These are phyloP conservation scores for Panulirus ornatus DNA, from an alignment of 1,140 invertebrate species.

Conservation along the genomic window DNA sequence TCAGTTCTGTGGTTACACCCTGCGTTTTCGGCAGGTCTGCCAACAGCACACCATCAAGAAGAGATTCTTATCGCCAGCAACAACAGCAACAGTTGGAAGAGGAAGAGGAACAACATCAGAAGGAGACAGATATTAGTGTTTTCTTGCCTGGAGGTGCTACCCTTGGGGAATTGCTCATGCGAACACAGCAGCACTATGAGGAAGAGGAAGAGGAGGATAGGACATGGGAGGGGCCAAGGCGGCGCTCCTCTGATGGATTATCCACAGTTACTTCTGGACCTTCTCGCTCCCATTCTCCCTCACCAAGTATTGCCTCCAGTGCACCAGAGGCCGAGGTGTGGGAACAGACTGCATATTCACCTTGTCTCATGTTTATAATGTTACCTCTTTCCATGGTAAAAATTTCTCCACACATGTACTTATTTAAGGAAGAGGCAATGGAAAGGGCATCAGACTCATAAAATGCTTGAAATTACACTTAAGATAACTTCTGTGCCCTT, in stretches of 20 bases:
- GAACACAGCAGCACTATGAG: conserved; percentile 43
- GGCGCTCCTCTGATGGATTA: conserved; percentile 57
- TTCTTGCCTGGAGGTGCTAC: conserved; percentile 52
- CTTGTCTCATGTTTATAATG: no score
- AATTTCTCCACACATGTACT: no score
- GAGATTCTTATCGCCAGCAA: conserved; percentile 35
- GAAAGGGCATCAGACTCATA: no score
- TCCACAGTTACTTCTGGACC: conserved; percentile 62
- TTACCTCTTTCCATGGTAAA: no score
- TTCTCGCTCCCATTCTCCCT: conserved; percentile 56
- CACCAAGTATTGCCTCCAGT: conserved; percentile 63
- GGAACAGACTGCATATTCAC: no score
- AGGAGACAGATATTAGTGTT: neutral
- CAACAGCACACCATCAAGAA: conserved; percentile 41
- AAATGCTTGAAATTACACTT: no score
- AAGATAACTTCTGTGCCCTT: no score
- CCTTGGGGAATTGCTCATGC: conserved; percentile 38
- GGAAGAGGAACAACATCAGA: conserved; percentile 9
- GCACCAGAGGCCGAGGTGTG: conserved; percentile 54
- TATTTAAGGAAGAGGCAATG: no score
- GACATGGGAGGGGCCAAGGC: conserved; percentile 31
- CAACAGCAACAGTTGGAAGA: conserved; percentile 16
- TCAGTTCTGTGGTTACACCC: neutral
- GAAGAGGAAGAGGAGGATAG: conserved; percentile 51
- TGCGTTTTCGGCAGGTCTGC: neutral